phyloP scores from a whole-genome alignment of 2,113 vertebrate species.

The Pteropus alecto region DNA sequence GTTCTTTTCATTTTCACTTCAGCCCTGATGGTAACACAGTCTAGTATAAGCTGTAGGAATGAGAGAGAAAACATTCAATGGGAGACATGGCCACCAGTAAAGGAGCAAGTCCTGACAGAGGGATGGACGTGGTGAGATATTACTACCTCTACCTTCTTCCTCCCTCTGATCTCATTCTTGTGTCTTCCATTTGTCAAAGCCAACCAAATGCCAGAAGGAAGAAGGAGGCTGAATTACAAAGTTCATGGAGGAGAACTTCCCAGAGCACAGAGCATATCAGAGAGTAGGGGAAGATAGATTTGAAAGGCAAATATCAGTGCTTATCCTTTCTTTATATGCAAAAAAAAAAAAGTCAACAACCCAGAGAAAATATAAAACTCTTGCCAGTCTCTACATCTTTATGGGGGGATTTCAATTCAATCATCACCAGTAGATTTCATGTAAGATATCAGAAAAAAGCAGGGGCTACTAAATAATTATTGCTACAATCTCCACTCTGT shows the following conservation, averaged over 20 bases:
- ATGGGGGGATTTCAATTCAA: background rate
- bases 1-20: background rate
- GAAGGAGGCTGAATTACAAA: background rate
- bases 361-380: background rate
- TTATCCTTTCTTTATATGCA: background rate
- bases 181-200: background rate
- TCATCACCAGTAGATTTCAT: background rate
- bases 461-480: background rate
- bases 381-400: background rate
- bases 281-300: background rate
- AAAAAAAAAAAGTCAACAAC: background rate
- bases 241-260: background rate
- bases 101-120: background rate
- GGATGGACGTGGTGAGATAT: accelerated
- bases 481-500: background rate
- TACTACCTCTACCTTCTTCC: background rate
- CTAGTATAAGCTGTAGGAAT: background rate
- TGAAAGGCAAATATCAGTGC: background rate
- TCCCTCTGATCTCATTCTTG: background rate
- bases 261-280: background rate
- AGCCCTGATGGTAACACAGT: background rate
- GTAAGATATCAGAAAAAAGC: background rate
- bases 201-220: background rate
- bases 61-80: background rate
- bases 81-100: background rate